These are phyloP conservation scores for Plecturocebus donacophilus DNA, from an alignment of 2,113 vertebrate species.

Conservation along the genomic window DNA sequence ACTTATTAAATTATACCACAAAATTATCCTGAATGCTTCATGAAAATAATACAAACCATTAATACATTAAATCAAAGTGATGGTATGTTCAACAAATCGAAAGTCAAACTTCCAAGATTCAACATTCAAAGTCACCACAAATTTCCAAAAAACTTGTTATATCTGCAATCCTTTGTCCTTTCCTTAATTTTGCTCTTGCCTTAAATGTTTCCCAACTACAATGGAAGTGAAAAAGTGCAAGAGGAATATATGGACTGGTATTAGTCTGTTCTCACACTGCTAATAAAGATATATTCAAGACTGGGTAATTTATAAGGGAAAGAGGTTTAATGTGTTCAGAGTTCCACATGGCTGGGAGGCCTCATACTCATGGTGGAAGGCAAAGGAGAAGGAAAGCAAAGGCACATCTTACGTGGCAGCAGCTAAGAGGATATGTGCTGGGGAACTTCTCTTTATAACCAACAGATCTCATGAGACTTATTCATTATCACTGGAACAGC, in stretches of 20 bases:
- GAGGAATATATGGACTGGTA: neutral
- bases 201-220: constrained; percentile 9
- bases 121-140: neutral
- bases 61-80: constrained; percentile 44
- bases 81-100: constrained; percentile 31
- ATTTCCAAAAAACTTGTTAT: neutral
- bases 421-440: too few species aligned
- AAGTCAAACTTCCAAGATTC: neutral
- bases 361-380: too few species aligned
- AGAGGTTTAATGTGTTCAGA: too few species aligned
- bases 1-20: constrained; percentile 19
- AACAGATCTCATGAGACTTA: too few species aligned
- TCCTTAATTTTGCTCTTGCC: neutral
- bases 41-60: constrained; percentile 20
- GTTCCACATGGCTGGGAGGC: too few species aligned
- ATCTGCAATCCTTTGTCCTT: neutral
- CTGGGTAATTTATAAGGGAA: too few species aligned
- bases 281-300: too few species aligned
- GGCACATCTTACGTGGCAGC: too few species aligned
- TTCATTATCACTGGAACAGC: too few species aligned
- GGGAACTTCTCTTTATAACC: too few species aligned
- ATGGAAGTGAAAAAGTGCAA: neutral
- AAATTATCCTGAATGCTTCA: neutral
- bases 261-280: too few species aligned
- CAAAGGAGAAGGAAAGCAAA: too few species aligned